A percentile compares a stretch with the other conserved stretches of the same genome.
phyloP scores from a whole-genome alignment of 2,113 vertebrate species.

The Cebus imitator region DNA sequence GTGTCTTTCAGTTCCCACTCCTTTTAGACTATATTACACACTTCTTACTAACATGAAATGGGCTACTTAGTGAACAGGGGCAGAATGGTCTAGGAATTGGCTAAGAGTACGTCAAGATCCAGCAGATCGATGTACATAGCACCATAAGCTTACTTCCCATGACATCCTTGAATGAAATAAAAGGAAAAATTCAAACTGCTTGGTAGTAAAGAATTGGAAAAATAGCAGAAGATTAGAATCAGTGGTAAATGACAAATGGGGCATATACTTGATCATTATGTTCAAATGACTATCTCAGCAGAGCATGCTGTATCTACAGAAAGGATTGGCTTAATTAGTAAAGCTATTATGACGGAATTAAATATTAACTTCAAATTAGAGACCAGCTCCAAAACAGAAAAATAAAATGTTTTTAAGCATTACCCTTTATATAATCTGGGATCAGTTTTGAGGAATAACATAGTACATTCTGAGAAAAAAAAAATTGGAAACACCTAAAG shows the following conservation, averaged over 20 bases:
- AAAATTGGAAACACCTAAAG: neutral
- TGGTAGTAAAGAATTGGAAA: neutral
- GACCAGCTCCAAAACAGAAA: neutral
- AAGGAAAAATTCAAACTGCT: neutral
- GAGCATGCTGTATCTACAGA: neutral
- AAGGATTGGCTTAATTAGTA: neutral
- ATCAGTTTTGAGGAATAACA: slow-evolving; percentile 6
- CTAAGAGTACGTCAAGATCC: neutral
- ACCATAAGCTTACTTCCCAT: neutral
- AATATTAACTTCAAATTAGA: slow-evolving; percentile 18
- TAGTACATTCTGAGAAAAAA: neutral
- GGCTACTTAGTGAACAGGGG: neutral
- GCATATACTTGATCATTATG: neutral
- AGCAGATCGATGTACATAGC: neutral
- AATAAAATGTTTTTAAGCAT: neutral
- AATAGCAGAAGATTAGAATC: neutral
- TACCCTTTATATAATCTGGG: neutral
- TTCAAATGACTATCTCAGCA: neutral
- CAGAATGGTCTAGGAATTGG: neutral
- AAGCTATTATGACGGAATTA: neutral
- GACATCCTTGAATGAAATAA: neutral
- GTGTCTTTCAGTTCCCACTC: neutral
- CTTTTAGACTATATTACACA: neutral
- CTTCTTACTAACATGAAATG: neutral
- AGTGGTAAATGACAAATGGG: neutral